Base-by-base conservation (phyloP, 2,797 vertebrate genomes). In the Labroides dimidiatus region DNA sequence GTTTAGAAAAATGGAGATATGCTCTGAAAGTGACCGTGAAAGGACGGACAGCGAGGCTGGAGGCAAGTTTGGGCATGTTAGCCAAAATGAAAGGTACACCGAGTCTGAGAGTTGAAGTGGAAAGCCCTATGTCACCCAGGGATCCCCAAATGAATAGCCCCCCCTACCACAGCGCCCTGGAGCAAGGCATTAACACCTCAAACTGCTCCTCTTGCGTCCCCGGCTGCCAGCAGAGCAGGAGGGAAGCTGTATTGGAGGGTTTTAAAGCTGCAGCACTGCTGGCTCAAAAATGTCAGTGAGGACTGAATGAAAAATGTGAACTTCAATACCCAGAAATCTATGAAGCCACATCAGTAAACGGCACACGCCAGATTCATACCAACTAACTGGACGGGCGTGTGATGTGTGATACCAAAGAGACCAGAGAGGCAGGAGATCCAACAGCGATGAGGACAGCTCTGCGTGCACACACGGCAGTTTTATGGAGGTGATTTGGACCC, bases 111-210 rank as follows among this genome's bases (percentile, higher is more conserved):
- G 48, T 15, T 69, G 39, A 67, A 80, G 45, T 65, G 57, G 43
- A 58, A 33, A 50, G 33, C 69, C 63, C 78, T 72, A 81, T 79
- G 77, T 80, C 83, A 82, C 59, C 48, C 49, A 44, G 60, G 69
- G 60, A 67, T 63, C 55, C 23, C 45, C 64, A 21, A 10, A 33
- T 59, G 60, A 69, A 76, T 30, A 51, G 23, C 56, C 50, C 50
- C 50, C 8, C 47, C 57, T 45, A 42, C 69, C 64, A 12, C 7
- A 66, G 62, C 48, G 69, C 74, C 78, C 72, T 45, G 7, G 19
- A 71, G 72, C 82, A 72, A 80, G 72, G 77, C 81, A 73, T 75
- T 73, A 82, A 60, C 71, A 69, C 61, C 78, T 73, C 54, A 62
- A 71, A 75, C 75, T 47, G 61, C 63, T 74, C 27, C 55, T 58